Percentiles rank a stretch among this genome's conserved stretches.
Evolutionary conservation across 2,797 vertebrate genomes (phyloP).

Genomic region (Crocidura indochinensis): DNA sequence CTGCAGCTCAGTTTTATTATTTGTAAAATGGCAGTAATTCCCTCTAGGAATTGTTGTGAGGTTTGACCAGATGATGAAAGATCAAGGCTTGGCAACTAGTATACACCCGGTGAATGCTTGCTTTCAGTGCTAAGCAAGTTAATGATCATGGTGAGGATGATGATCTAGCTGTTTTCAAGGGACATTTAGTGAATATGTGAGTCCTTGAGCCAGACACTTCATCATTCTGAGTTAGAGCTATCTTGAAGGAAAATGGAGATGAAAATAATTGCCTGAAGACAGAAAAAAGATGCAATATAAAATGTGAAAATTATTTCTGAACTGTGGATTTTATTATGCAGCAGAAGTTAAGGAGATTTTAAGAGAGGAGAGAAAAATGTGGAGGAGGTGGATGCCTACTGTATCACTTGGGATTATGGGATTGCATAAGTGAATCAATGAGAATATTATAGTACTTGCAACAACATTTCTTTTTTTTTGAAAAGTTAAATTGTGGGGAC

Average conservation of each 20-base stretch:
- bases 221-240: not conserved
- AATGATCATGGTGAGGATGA: not conserved
- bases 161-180: not conserved
- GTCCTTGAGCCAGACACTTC: not conserved
- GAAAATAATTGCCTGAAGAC: conserved; percentile 10
- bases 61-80: not conserved
- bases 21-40: conserved; percentile 3
- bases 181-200: not conserved
- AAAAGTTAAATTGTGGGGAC: too few species aligned
- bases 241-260: conserved; percentile 33
- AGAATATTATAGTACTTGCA: not conserved
- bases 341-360: not conserved
- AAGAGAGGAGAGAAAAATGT: not conserved
- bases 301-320: conserved; percentile 18
- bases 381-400: too few species aligned
- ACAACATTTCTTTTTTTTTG: too few species aligned
- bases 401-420: not conserved
- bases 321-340: not conserved
- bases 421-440: conserved; percentile 1
- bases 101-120: not conserved
- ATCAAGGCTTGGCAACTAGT: not conserved
- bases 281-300: not conserved
- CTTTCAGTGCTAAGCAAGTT: not conserved
- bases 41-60: not conserved
- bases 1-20: conserved; percentile 9